Evolutionary conservation across 2,113 vertebrate species (phyloP), one percentile per base, ranked within the genome.

Genomic region (Physeter macrocephalus): DNA sequence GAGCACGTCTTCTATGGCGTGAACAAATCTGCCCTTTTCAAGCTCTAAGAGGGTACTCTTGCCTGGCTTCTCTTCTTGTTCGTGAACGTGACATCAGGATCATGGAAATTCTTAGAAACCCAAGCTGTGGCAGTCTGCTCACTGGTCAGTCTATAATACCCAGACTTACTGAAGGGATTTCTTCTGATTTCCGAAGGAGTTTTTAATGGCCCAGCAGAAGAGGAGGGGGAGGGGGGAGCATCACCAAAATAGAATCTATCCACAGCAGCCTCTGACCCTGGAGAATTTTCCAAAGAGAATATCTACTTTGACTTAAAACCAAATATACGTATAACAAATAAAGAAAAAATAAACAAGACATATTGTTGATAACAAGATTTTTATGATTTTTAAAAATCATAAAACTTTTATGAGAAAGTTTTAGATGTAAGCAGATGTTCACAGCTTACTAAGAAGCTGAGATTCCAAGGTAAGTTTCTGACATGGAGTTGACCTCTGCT

Each of bases 201-300:
- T 93, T 86, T 92, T 62, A 92, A 74, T 52, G 36, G 27, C 72
- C 0, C 6, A 49, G n/a, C 14, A 12, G 43, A 80, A 61, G 43
- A 81, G 54, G 39, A 64, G 29, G 15, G n/a, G 59, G 57, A 29
- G n/a, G 17, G 36, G 1, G 2, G 18, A 29, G 5, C 31, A 46
- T 81, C 34, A 78, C 36, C 46, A 67, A 84, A 77, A 81, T 6
- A 83, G 39, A 46, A 64, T 80, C 57, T 59, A 20, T 14, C 14
- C 31, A 8, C 46, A 90, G 66, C 52, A 88, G 59, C 59, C 81
- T 71, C 36, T 29, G 69, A 69, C n/a, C 25, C 49, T 74, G 29
- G 49, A 41, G 46, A 43, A 21, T 85, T 97, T 95, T 66, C 72
- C 36, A 83, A 85, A 95, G 46, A 89, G 94, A 95, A 71, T 39